These are phyloP conservation scores for Rambutsinella grinnellia DNA, from an alignment of 2,888 invertebrate species.

Conservation along the genomic window DNA sequence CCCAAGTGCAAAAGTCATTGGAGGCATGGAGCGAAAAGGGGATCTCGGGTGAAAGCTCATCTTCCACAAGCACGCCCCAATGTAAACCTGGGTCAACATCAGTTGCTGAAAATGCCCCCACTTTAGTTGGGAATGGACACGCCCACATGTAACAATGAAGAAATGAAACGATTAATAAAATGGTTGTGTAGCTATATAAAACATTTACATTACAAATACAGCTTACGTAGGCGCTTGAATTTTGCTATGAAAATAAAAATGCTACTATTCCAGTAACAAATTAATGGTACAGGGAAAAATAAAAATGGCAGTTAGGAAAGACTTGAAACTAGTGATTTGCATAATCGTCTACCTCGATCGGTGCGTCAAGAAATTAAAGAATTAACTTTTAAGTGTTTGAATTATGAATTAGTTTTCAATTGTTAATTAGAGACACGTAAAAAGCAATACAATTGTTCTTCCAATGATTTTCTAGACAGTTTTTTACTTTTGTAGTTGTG, in stretches of 20 bases:
- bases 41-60: conserved; percentile 20
- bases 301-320: not conserved
- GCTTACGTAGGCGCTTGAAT: not conserved
- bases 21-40: conserved; percentile 60
- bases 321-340: not conserved
- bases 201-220: not conserved
- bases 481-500: too few species aligned
- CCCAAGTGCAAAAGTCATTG: conserved; percentile 60
- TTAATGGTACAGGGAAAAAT: too few species aligned
- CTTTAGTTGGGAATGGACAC: conserved; percentile 45
- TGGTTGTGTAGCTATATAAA: not conserved
- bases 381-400: too few species aligned
- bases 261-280: too few species aligned
- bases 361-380: too few species aligned
- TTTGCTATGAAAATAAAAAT: not conserved
- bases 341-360: not conserved
- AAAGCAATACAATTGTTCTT: not conserved
- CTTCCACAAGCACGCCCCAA: conserved; percentile 24
- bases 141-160: conserved; percentile 29
- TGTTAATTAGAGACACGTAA: too few species aligned
- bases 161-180: conserved; percentile 7
- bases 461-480: not conserved
- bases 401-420: not conserved
- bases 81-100: conserved; percentile 32
- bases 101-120: conserved; percentile 17